phyloP scores from a whole-genome alignment of 2,113 vertebrate genomes.

The Zosterops lateralis region DNA sequence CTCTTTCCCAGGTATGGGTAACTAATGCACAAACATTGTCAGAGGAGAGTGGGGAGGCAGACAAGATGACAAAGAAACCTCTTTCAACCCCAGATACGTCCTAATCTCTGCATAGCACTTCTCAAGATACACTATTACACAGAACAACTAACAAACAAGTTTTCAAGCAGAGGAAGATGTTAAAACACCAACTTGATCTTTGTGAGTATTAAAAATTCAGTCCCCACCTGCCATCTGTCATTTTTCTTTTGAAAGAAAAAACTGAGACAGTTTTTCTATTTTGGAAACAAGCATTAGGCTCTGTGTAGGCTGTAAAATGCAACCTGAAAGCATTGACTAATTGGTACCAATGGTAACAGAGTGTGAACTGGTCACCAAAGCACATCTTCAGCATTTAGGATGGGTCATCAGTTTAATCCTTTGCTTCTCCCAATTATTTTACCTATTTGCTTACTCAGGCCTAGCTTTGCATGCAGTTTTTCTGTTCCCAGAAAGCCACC shows the following conservation, averaged over 20 bases:
- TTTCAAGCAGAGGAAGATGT: conserved; percentile 5
- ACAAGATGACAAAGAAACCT: conserved; percentile 7
- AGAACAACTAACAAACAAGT: conserved; percentile 23
- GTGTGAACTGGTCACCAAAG: background rate
- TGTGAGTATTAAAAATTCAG: conserved; percentile 39
- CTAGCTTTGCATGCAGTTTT: background rate
- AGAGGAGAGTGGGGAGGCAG: background rate
- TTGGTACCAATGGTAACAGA: background rate
- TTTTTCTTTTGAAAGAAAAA: conserved; percentile 1
- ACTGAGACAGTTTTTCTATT: background rate
- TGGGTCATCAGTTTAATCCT: background rate
- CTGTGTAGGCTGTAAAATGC: background rate
- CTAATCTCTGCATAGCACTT: background rate
- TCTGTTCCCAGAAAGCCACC: background rate
- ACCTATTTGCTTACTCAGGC: background rate
- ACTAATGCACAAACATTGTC: background rate
- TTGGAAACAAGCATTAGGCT: background rate
- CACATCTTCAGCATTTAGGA: background rate
- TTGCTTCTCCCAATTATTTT: background rate
- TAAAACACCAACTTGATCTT: conserved; percentile 29
- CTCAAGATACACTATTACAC: background rate
- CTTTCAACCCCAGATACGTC: background rate
- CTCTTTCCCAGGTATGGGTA: background rate
- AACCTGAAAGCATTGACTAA: background rate
- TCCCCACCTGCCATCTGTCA: conserved; percentile 23